These are phyloP conservation scores for Orbicella faveolata DNA, from an alignment of 64 coral and sea anemone species.

Conservation along the genomic window DNA sequence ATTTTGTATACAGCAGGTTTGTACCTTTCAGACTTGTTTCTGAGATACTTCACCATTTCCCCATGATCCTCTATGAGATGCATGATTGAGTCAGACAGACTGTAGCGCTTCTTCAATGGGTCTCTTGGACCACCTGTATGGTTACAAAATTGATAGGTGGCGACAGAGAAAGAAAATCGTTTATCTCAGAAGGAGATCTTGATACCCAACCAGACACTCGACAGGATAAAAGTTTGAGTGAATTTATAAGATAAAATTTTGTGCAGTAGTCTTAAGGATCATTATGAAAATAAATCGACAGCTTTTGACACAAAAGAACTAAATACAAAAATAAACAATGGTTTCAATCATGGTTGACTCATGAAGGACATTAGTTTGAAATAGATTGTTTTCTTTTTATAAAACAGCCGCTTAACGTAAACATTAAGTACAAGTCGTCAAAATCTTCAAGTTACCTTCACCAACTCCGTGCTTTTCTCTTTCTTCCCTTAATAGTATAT, in stretches of 20 bases:
- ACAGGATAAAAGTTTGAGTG: no score
- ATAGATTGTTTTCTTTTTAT: no score
- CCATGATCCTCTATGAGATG: slow-evolving; percentile 90
- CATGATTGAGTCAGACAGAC: slow-evolving; percentile 93
- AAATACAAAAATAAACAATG: no score
- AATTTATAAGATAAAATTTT: no score
- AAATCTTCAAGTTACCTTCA: slow-evolving; percentile 38
- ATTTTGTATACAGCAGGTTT: neutral
- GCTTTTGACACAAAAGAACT: no score
- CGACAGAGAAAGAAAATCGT: neutral
- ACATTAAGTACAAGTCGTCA: neutral
- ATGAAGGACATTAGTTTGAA: no score
- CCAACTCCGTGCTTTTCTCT: slow-evolving; percentile 83
- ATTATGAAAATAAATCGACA: no score
- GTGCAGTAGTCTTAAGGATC: no score
- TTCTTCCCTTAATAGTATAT: slow-evolving; percentile 86
- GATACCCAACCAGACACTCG: no score
- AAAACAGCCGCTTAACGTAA: neutral
- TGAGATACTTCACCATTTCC: slow-evolving; percentile 72
- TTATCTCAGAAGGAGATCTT: no score
- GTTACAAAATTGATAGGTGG: no score
- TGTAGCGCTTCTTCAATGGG: slow-evolving; percentile 84
- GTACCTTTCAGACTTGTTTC: slow-evolving; percentile 70
- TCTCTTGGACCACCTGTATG: slow-evolving; percentile 72
- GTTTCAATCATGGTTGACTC: no score